Percentiles rank a stretch among this genome's conserved stretches.
These are phyloP conservation scores for Steinernema scapterisci DNA, from an alignment of 2,888 invertebrate genomes.

Conservation along the genomic window DNA sequence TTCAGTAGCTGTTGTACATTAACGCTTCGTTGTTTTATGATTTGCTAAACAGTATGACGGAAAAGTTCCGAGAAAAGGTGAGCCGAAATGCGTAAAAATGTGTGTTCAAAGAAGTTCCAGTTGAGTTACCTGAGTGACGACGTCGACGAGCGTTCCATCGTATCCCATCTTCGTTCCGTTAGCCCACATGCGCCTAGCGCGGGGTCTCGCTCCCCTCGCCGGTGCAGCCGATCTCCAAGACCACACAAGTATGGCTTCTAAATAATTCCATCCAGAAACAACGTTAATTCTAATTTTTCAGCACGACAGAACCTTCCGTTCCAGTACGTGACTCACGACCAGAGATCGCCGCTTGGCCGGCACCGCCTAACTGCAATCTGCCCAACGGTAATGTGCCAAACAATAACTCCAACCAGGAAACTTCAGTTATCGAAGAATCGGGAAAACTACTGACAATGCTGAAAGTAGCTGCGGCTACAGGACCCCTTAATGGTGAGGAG, in stretches of 20 bases:
- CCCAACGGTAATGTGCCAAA: not conserved
- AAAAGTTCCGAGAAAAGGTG: conserved; percentile 25
- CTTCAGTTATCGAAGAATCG: conserved; percentile 13
- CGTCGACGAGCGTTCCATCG: conserved; percentile 37
- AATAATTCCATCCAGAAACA: not conserved
- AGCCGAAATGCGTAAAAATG: not conserved
- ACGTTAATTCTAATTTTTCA: not conserved
- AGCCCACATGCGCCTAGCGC: conserved; percentile 41
- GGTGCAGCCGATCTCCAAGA: conserved; percentile 39
- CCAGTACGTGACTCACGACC: conserved; percentile 55
- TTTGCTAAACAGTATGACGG: conserved; percentile 4
- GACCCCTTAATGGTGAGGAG: conserved; percentile 39
- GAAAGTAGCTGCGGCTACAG: conserved; percentile 47
- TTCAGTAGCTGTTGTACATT: conserved; percentile 17
- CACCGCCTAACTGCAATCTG: conserved; percentile 47
- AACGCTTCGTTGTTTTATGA: not conserved
- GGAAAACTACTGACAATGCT: conserved; percentile 48
- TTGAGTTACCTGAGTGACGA: conserved; percentile 44
- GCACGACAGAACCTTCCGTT: not conserved
- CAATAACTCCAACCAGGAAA: conserved; percentile 9
- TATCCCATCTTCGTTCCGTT: conserved; percentile 40
- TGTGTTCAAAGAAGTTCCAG: conserved; percentile 17
- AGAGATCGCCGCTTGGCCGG: conserved; percentile 65
- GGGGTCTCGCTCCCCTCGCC: conserved; percentile 39
- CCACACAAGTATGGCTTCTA: conserved; percentile 32